Percentiles rank a stretch among this genome's conserved stretches.
phyloP scores from a whole-genome alignment of 2,797 vertebrate genomes.

The Selene dorsalis region DNA sequence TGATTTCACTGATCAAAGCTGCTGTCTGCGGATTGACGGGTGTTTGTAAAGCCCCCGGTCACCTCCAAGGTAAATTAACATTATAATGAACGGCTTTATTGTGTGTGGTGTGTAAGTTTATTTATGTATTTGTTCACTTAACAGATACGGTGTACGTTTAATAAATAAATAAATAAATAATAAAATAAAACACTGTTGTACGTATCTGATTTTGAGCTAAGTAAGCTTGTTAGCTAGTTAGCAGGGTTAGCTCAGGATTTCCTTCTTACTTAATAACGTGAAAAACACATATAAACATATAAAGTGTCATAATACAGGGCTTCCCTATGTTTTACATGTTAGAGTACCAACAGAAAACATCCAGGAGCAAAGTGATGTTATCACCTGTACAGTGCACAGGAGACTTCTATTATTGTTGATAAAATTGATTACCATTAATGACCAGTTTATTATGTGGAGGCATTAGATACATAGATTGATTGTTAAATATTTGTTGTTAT shows the following conservation, averaged over 20 bases:
- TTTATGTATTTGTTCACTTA: background rate
- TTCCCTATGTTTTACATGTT: too few relatives aligned
- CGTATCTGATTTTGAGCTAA: background rate
- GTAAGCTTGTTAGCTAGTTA: too few relatives aligned
- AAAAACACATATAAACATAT: background rate
- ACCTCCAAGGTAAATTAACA: slow-evolving; percentile 70
- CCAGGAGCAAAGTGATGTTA: background rate
- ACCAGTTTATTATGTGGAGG: too few relatives aligned
- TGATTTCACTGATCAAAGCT: slow-evolving; percentile 75
- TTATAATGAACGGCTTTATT: background rate
- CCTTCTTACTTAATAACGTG: background rate
- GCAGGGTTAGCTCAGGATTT: background rate
- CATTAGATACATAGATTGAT: too few relatives aligned
- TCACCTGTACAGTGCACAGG: too few relatives aligned
- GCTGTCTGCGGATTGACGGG: slow-evolving; percentile 62
- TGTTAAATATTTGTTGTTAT: too few relatives aligned
- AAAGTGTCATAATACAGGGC: background rate
- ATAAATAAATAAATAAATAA: too few relatives aligned
- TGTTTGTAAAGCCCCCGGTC: slow-evolving; percentile 49
- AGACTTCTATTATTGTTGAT: too few relatives aligned
- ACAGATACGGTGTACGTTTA: background rate
- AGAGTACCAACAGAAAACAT: background rate
- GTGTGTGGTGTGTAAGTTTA: fast-evolving
- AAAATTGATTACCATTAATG: too few relatives aligned
- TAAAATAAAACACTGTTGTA: background rate